Conservation (phyloP, 1,140 invertebrate genomes). For the Cotesia typhae region DNA sequence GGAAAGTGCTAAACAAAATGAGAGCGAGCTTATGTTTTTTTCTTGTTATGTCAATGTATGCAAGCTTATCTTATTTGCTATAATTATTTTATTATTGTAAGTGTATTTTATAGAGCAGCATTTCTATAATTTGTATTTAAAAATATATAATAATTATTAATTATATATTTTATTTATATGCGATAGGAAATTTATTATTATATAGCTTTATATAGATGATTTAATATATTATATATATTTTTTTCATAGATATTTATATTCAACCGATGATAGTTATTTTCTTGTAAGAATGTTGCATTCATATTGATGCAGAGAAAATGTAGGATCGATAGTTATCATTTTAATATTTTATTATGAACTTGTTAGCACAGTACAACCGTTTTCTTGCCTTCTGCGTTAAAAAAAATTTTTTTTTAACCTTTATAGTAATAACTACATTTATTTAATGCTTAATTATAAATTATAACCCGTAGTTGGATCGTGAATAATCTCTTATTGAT, state of each 20-base stretch:
- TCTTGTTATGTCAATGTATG: conserved; percentile 37
- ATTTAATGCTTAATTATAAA: no score
- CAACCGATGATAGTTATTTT: no score
- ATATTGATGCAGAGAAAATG: conserved; percentile 18
- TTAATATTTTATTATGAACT: background rate
- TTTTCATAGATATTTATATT: no score
- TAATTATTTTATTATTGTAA: conserved; percentile 37
- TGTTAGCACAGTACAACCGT: background rate
- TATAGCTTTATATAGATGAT: conserved; percentile 14
- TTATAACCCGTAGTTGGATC: no score
- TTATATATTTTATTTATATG: conserved; percentile 27
- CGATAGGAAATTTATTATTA: conserved; percentile 30
- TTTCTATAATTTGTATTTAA: conserved; percentile 26
- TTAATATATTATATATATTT: no score
- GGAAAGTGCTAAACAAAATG: background rate
- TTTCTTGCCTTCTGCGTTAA: conserved; percentile 3
- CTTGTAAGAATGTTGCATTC: background rate
- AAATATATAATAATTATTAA: conserved; percentile 18
- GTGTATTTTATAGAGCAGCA: conserved; percentile 39
- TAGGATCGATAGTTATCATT: background rate
- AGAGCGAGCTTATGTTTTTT: conserved; percentile 44
- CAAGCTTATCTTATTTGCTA: conserved; percentile 37
- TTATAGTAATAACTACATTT: background rate
- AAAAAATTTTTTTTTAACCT: background rate
- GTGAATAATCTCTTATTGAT: no score